Evolutionary conservation across 2,113 vertebrate genomes (phyloP).

Genomic region (Mus spicilegus): DNA sequence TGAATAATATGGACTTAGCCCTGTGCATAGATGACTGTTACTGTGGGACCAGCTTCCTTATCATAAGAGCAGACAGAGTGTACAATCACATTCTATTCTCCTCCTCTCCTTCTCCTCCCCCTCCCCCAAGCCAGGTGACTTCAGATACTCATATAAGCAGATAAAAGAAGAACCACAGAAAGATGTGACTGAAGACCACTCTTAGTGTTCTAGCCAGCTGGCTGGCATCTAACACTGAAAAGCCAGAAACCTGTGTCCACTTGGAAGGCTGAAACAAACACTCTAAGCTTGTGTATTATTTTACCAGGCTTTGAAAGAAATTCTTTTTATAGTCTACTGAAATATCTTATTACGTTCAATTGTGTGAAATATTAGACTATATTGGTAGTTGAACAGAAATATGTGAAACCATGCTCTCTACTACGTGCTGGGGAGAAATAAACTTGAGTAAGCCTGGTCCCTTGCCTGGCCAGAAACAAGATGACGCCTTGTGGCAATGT

Average conservation of each 20-base stretch:
- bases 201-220: neutral
- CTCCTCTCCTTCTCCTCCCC: rapidly evolving
- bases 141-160: neutral
- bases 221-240: neutral
- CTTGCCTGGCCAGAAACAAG: neutral
- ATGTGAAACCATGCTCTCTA: neutral
- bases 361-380: neutral
- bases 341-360: conserved; percentile 6
- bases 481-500: neutral
- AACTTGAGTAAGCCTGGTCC: neutral
- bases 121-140: neutral
- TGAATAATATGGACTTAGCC: neutral
- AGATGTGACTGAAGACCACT: neutral
- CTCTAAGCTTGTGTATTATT: neutral
- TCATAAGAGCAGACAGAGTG: neutral
- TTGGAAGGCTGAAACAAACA: neutral
- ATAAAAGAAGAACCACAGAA: neutral
- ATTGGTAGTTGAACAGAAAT: neutral
- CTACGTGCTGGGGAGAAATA: neutral
- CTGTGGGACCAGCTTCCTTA: neutral
- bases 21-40: neutral
- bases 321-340: neutral
- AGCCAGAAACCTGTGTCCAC: neutral
- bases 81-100: neutral
- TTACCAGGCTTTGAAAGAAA: neutral